Evolutionary conservation across 2,888 invertebrate genomes (phyloP), one percentile per base, ranked within the genome.

Genomic region (Diabrotica balteata): DNA sequence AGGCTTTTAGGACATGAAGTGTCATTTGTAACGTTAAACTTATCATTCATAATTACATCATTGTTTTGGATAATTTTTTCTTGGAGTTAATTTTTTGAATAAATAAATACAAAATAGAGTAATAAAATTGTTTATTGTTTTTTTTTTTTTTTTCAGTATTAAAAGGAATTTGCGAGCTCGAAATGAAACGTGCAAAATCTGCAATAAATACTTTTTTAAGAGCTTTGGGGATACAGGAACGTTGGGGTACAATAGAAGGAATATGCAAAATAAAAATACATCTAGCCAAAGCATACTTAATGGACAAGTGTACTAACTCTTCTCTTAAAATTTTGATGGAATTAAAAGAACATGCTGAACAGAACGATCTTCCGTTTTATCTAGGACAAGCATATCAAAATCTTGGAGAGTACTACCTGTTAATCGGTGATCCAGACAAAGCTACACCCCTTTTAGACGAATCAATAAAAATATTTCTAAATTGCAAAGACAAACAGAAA

Each of bases 11-110:
- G 53, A 53, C 53, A 53, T 55, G n/a, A 51, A 44, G 44, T 55
- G 45, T 55, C 55, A 55, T 55, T 55, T 11, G 7, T n/a, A n/a
- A 60, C 45, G 45, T 54, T 10, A 59, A 59, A 32, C 11, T 55
- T 46, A n/a, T n/a, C n/a, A n/a, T n/a, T n/a, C n/a, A n/a, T n/a
- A n/a, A 93, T 90, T 58, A 98, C 88, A 70, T 93, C 17, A 17
- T 17, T 17, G 17, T 17, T 17, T 17, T 17, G 1, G 17, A 17
- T 17, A 17, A 17, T 17, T 17, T 17, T 17, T 17, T 17, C 17
- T 17, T 17, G 17, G 17, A 2, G 17, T 17, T 17, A 17, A 17
- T 17, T 17, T 17, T 17, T 1, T 17, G 2, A 17, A 17, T 32
- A 32, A 32, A 32, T 47, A 6, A 47, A 47, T 47, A 47, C 1